A percentile compares a stretch with the other conserved stretches of the same genome.
Evolutionary conservation across 2,888 invertebrate genomes (phyloP).

Genomic region (Scaeva pyrastri): DNA sequence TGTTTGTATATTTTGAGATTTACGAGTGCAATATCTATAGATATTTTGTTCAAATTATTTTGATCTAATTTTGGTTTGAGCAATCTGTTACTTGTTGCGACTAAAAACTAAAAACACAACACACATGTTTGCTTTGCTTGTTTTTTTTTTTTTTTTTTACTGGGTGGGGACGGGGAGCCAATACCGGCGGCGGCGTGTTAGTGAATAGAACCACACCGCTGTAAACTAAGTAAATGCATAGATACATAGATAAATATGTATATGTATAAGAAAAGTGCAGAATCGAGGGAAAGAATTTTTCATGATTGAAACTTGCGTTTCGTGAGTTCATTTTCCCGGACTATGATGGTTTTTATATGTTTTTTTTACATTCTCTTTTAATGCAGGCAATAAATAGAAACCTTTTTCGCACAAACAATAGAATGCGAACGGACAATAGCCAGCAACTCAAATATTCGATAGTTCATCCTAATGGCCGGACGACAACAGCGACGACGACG

Average conservation of each 20-base stretch:
- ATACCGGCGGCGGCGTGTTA: constrained; percentile 23
- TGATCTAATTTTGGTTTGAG: constrained; percentile 74
- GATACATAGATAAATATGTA: too few relatives aligned
- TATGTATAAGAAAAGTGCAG: constrained; percentile 3
- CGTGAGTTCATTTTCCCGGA: constrained; percentile 60
- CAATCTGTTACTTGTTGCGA: constrained; percentile 69
- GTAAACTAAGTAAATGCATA: too few relatives aligned
- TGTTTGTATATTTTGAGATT: constrained; percentile 66
- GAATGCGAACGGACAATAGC: constrained; percentile 39
- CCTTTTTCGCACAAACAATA: constrained; percentile 43
- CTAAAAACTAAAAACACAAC: constrained; percentile 59
- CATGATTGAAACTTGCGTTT: constrained; percentile 42
- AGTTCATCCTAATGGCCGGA: constrained; percentile 39
- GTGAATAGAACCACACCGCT: constrained; percentile 38
- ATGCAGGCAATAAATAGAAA: constrained; percentile 56
- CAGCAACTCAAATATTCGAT: constrained; percentile 27
- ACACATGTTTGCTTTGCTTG: constrained; percentile 55
- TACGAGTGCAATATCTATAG: constrained; percentile 56
- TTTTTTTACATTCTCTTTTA: constrained; percentile 21
- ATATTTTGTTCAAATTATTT: constrained; percentile 31
- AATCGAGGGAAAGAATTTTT: constrained; percentile 5
- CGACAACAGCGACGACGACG: not conserved
- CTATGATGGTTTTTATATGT: constrained; percentile 44
- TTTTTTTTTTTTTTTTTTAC: not conserved
- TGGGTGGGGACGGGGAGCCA: not conserved